Base-by-base conservation (phyloP, 2,113 vertebrate genomes). In the Chloebia gouldiae region DNA sequence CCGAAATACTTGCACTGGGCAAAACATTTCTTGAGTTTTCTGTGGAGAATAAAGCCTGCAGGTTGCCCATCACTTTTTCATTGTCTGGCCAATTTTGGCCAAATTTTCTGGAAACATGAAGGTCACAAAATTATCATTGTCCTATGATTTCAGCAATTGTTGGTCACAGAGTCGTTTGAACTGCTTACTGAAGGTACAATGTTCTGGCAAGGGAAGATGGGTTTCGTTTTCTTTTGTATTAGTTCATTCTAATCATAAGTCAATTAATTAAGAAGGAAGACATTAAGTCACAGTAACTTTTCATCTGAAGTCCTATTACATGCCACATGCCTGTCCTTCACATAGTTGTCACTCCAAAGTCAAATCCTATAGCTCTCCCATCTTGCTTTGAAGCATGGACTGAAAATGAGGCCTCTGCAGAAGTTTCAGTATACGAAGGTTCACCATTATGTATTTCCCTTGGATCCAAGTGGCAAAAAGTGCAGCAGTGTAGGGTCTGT, bases 341-440 rank as follows among this genome's bases (percentile, higher is more conserved):
- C 14, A 6, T 40, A 5, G 17, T 2, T 60, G 25, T 68, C 0
- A 0, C 40, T 65, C 39, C 45, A 11, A 86, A 76, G n/a, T 33
- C 20, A 79, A 81, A 79, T 49, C 23, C 61, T 71, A 45, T 6
- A 54, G 28, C 31, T 90, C 59, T 69, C 39, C 42, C 3, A 1
- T 70, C 69, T 70, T 69, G 42, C 77, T 76, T 40, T 33, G 35
- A 85, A 68, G 33, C 21, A 28, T 2, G 9, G 22, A 33, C 68
- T 77, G 78, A 65, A 75, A 92, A 68, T 7, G 25, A 81, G 27
- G 9, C 25, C 6, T 9, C 35, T 39, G 35, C 11, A 47, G 64
- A 35, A 3, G 31, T 73, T 89, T 72, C 42, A 31, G 11, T 77
- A 12, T n/a, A 31, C 2, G 2, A 64, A 73, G 22, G 16, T 49